Evolutionary conservation across 2,113 vertebrate species (phyloP), one percentile per base, ranked within the genome.

Genomic region (Xenopus borealis): DNA sequence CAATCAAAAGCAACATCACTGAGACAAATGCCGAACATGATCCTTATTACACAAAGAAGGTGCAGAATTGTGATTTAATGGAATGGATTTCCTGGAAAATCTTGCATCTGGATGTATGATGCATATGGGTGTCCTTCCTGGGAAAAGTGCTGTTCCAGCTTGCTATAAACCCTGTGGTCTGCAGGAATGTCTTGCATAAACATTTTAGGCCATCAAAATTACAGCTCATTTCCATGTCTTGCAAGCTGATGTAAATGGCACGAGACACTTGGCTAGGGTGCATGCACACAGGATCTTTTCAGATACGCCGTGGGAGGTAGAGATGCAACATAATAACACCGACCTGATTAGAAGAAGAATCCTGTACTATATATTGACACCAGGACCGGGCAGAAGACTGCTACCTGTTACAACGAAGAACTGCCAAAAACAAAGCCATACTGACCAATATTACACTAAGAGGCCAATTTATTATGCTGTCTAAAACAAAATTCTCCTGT

Each of bases 91-190:
- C 3, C 5, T 46, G 66, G n/a, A 53, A 64, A 47, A 71, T 18
- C 7, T 16, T 20, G 66, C 65, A 61, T 33, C 57, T 69, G 67
- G 33, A 20, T 12, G 13, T 10, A 5, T 10, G n/a, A 10, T 3
- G 12, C 5, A 12, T 12, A 23, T 23, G 65, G 11, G 66, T 63
- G 58, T 50, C 20, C 58, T 57, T 75, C 65, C 72, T 67, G 65
- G 72, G 72, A 75, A 67, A 46, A 61, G 44, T 3, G 30, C 53
- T 12, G 53, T 46, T n/a, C 46, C 27, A 23, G 20, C 50, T 27
- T 65, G 30, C 62, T 61, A 65, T 47, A 57, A 72, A 45, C 67
- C 14, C 66, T 30, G 74, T 23, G 61, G 14, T 67, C 65, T 67
- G 65, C 19, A 47, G 52, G 65, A 67, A 19, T 55, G 47, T 18